These are phyloP conservation scores for Drosophila biarmipes DNA, from an alignment of 1,140 invertebrate genomes.

Conservation along the genomic window DNA sequence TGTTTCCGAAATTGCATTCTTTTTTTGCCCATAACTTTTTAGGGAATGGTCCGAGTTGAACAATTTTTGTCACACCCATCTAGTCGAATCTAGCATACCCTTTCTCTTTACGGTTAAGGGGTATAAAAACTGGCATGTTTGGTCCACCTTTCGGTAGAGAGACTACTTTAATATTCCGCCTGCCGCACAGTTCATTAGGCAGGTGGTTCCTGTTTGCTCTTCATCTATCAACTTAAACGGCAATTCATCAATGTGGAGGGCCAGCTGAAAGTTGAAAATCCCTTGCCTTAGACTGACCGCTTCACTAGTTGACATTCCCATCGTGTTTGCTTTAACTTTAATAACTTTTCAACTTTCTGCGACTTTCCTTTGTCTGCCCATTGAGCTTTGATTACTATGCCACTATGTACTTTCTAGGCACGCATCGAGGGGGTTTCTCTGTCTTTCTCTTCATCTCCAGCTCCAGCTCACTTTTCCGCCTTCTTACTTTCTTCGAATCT, in stretches of 20 bases:
- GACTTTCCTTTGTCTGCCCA: constrained; percentile 63
- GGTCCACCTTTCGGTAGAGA: neutral
- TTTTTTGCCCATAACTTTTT: too few relatives aligned
- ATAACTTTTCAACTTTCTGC: constrained; percentile 77
- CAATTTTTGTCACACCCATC: too few relatives aligned
- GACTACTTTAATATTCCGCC: constrained; percentile 26
- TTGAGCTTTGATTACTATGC: constrained; percentile 76
- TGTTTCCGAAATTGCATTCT: too few relatives aligned
- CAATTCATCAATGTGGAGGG: constrained; percentile 24
- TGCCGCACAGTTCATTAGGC: constrained; percentile 29
- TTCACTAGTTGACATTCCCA: constrained; percentile 68
- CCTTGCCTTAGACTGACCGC: neutral
- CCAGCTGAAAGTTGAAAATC: constrained; percentile 20
- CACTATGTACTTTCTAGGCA: constrained; percentile 40
- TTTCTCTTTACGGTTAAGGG: too few relatives aligned
- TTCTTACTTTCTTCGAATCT: neutral
- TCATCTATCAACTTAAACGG: constrained; percentile 16
- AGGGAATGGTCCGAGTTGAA: too few relatives aligned
- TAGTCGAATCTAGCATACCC: too few relatives aligned
- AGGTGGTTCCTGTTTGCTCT: neutral
- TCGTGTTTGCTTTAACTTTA: constrained; percentile 78
- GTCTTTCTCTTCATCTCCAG: constrained; percentile 1
- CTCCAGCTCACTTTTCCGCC: neutral
- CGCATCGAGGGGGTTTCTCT: constrained; percentile 1
- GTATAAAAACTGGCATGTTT: neutral